Evolutionary conservation across 2,797 vertebrate genomes (phyloP), one percentile per base, ranked within the genome.

Genomic region (Aplochiton taeniatus): DNA sequence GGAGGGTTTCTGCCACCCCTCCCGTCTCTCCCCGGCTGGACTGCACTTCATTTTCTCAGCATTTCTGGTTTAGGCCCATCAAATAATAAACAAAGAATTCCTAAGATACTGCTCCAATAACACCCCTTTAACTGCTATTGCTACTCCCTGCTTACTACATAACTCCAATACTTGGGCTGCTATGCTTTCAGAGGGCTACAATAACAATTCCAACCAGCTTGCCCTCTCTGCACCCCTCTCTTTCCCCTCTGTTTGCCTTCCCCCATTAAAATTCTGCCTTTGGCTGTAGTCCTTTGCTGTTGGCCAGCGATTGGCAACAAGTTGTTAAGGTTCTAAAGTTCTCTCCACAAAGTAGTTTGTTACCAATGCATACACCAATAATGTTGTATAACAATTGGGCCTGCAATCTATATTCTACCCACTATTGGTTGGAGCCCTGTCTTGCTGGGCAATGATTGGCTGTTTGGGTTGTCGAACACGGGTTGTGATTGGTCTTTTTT

Each of bases 401-500:
- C 31, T 31, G 3, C 6, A 3, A 31, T 6, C 31, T 31, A 2
- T 31, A 31, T 31, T 31, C 6, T 59, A 43, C 20, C 20, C 8
- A 19, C 54, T 48, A 4, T 44, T 48, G 59, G 31, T 14, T 18
- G 45, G 69, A 72, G 69, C 67, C 76, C 72, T 44, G 4, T 70
- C 65, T 67, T 74, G 64, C 75, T 75, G 76, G 72, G 75, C 63
- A 73, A 52, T 41, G 18, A 70, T 61, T 67, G 74, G 78, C 73
- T 72, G 49, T 9, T 51, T 16, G 49, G 49, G 56, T 14, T 10
- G 13, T 7, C 44, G 74, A 82, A 79, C 73, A 74, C 75, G 70
- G 81, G 66, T 83, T 83, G 75, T 90, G 83, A 88, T 88, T 87
- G 83, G 82, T 88, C 83, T 90, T 79, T 83, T 87, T 91, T 86